phyloP scores from a whole-genome alignment of 1,140 invertebrate species.

The Muscidifurax raptorellus region DNA sequence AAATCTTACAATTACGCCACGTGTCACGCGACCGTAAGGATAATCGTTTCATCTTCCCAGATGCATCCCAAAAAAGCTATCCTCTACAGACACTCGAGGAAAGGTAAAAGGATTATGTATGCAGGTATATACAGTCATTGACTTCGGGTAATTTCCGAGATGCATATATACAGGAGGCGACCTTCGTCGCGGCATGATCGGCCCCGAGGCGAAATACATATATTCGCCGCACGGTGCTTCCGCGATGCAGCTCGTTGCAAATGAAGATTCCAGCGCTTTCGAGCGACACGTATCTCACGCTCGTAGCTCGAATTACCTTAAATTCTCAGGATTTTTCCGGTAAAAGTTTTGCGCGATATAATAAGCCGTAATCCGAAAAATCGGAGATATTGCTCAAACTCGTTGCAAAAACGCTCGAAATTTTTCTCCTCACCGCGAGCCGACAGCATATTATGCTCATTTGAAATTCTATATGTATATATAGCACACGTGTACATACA shows the following conservation, averaged over 20 bases:
- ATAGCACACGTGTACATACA: too few species aligned
- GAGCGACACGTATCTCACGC: background rate
- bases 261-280: background rate
- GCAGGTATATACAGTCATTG: background rate
- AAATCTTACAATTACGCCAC: too few species aligned
- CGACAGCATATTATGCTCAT: background rate
- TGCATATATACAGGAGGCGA: background rate
- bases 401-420: constrained; percentile 21
- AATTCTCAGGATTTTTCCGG: too few species aligned
- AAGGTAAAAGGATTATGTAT: background rate
- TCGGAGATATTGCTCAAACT: constrained; percentile 13
- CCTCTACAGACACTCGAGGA: too few species aligned
- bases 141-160: background rate
- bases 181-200: background rate
- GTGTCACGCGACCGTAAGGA: too few species aligned
- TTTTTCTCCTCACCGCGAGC: constrained; percentile 6
- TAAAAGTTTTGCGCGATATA: too few species aligned
- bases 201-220: background rate
- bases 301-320: background rate
- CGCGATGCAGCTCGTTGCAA: background rate
- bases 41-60: too few species aligned
- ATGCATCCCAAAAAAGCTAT: too few species aligned
- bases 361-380: too few species aligned
- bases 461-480: background rate
- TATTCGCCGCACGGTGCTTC: background rate